These are phyloP conservation scores for Nasonovia ribisnigri DNA, from an alignment of 2,888 invertebrate genomes.

Conservation along the genomic window DNA sequence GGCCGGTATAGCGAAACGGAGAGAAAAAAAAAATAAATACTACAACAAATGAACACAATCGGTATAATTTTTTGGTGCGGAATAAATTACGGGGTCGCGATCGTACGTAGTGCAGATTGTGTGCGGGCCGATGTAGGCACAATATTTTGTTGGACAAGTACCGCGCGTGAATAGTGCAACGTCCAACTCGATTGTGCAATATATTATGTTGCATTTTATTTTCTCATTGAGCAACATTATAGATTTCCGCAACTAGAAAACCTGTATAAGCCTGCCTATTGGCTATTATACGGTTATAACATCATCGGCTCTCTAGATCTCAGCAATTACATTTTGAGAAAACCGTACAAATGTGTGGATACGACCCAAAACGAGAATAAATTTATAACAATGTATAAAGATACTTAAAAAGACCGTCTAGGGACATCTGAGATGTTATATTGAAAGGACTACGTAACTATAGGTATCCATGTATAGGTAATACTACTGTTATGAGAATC, in stretches of 20 bases:
- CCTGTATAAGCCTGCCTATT: not conserved
- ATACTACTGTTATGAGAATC: too few species aligned
- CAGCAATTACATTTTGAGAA: not conserved
- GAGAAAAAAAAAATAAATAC: slow-evolving; percentile 35
- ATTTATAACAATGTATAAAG: not conserved
- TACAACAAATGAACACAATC: slow-evolving; percentile 52
- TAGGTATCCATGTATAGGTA: too few species aligned
- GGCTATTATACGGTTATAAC: not conserved
- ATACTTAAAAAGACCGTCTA: not conserved
- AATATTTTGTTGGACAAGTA: not conserved
- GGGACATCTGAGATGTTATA: not conserved
- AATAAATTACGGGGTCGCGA: slow-evolving; percentile 35
- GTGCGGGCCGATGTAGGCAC: slow-evolving; percentile 21
- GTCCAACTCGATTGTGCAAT: not conserved
- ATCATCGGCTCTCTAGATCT: not conserved
- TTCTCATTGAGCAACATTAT: not conserved
- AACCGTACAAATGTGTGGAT: not conserved
- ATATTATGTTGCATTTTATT: not conserved
- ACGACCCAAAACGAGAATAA: not conserved
- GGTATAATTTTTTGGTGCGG: slow-evolving; percentile 57
- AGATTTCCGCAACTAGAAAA: not conserved
- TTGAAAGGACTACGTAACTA: not conserved
- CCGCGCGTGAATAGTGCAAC: not conserved
- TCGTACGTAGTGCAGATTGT: slow-evolving; percentile 22
- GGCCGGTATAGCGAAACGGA: slow-evolving; percentile 51